Evolutionary conservation across 2,113 vertebrate species (phyloP).

Genomic region (Melospiza georgiana): DNA sequence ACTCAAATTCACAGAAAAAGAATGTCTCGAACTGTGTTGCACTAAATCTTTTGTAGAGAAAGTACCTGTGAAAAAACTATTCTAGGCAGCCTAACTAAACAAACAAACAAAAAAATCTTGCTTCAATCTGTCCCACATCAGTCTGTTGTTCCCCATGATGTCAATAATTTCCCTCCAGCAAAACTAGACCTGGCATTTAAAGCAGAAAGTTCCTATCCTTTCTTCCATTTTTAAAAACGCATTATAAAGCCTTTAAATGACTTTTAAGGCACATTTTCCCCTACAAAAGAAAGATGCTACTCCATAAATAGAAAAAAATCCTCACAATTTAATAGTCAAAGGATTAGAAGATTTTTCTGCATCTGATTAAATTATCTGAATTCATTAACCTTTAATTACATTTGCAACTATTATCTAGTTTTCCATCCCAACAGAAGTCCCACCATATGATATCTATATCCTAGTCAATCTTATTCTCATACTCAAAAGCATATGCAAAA

Average conservation of each 20-base stretch:
- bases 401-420: slow-evolving; percentile 16
- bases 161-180: neutral
- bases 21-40: neutral
- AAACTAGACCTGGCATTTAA: neutral
- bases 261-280: neutral
- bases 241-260: neutral
- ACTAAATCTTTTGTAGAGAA: neutral
- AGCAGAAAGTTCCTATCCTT: neutral
- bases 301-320: neutral
- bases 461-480: neutral
- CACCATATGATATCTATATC: slow-evolving; percentile 33
- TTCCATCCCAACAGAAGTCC: slow-evolving; percentile 27
- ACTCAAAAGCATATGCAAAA: neutral
- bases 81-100: neutral
- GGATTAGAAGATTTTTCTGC: neutral
- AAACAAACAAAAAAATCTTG: neutral
- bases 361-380: slow-evolving; percentile 23
- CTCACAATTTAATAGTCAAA: neutral
- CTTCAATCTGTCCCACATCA: neutral
- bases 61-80: neutral
- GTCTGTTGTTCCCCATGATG: neutral
- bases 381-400: slow-evolving; percentile 53
- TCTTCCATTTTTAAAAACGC: neutral
- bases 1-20: neutral
- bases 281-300: neutral